phyloP scores from a whole-genome alignment of 2,888 invertebrate species.

The Pecten maximus region DNA sequence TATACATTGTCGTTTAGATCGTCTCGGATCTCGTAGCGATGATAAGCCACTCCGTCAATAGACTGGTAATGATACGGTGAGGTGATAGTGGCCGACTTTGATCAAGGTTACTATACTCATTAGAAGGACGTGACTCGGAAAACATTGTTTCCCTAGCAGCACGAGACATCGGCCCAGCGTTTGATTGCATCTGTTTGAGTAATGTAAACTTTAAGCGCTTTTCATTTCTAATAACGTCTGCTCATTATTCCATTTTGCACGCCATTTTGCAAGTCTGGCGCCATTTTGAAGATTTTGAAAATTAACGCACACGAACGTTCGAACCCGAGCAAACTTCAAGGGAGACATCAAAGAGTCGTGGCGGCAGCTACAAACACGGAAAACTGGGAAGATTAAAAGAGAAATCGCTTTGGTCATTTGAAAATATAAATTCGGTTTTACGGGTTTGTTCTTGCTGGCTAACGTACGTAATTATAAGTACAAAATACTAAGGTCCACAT shows the following conservation, averaged over 20 bases:
- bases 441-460: conserved; percentile 1
- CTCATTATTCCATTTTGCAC: conserved; percentile 19
- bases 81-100: background rate
- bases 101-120: background rate
- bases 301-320: conserved; percentile 9
- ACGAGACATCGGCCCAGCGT: background rate
- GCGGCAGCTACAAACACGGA: background rate
- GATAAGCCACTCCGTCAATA: conserved; percentile 7
- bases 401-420: conserved; percentile 26
- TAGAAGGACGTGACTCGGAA: conserved; percentile 25
- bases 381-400: background rate
- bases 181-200: conserved; percentile 24
- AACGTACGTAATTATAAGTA: background rate
- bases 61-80: background rate
- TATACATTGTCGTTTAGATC: background rate
- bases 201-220: conserved; percentile 16
- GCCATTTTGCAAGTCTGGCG: conserved; percentile 28
- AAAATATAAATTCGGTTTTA: conserved; percentile 9
- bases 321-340: background rate
- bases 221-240: conserved; percentile 25
- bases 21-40: background rate
- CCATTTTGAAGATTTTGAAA: conserved; percentile 28
- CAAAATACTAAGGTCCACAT: background rate
- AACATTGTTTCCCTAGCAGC: background rate
- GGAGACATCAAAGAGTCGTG: background rate